These are phyloP conservation scores for Tupiocoris notatus DNA, from an alignment of 2,888 invertebrate species.

Conservation along the genomic window DNA sequence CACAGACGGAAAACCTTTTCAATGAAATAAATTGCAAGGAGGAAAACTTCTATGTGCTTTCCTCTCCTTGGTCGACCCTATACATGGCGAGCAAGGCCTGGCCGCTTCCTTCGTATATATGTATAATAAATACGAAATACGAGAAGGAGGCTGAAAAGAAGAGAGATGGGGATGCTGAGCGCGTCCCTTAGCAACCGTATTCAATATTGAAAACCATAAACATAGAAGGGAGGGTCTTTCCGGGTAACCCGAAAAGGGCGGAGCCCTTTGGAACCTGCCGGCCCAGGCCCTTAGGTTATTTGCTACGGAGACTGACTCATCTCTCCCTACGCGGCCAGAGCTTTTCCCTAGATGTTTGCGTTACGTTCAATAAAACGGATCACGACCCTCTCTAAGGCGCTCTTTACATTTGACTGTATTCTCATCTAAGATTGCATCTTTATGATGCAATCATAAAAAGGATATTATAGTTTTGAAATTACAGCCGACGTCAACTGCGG, in stretches of 20 bases:
- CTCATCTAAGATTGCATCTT: no score
- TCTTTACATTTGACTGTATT: background rate
- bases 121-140: conserved; percentile 28
- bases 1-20: conserved; percentile 14
- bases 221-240: conserved; percentile 16
- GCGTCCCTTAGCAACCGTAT: conserved; percentile 34
- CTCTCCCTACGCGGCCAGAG: background rate
- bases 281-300: conserved; percentile 27
- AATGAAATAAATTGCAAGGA: conserved; percentile 31
- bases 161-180: background rate
- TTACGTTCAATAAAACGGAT: conserved; percentile 24
- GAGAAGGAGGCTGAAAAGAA: conserved; percentile 7
- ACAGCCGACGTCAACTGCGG: no score
- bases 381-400: background rate
- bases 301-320: conserved; percentile 19
- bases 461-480: no score
- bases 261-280: conserved; percentile 6
- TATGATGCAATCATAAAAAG: no score
- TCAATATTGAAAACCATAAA: conserved; percentile 33
- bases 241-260: background rate
- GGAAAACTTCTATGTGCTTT: conserved; percentile 12
- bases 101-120: conserved; percentile 1
- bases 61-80: background rate
- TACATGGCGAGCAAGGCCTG: background rate
- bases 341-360: conserved; percentile 14